A percentile compares a stretch with the other conserved stretches of the same genome.
Evolutionary conservation across 1,140 invertebrate species (phyloP).

Genomic region (Dolichoris vasculosae): DNA sequence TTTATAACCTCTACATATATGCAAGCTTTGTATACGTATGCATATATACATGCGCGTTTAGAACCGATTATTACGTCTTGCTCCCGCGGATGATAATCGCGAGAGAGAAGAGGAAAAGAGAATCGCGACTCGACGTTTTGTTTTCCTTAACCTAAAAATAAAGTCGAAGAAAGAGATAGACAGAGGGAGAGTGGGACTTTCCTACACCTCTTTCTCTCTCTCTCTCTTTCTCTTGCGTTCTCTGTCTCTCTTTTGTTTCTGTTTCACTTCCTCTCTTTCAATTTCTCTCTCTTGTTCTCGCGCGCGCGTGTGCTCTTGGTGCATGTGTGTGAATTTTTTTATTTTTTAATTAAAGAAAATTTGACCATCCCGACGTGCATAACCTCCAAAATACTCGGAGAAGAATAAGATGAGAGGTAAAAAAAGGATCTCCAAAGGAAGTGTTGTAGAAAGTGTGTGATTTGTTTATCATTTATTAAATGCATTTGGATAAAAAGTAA

Average conservation of each 20-base stretch:
- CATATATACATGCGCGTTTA: neutral
- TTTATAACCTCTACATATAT: slow-evolving; percentile 8
- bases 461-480: slow-evolving; percentile 23
- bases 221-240: neutral
- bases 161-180: slow-evolving; percentile 14
- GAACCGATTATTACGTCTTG: neutral
- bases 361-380: slow-evolving; percentile 33
- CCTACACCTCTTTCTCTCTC: slow-evolving; percentile 14
- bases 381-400: slow-evolving; percentile 40
- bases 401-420: slow-evolving; percentile 14
- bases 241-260: neutral
- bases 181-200: slow-evolving; percentile 42
- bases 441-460: slow-evolving; percentile 38
- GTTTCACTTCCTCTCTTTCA: neutral
- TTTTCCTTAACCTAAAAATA: slow-evolving; percentile 52
- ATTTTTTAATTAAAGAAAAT: slow-evolving; percentile 7
- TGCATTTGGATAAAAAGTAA: slow-evolving; percentile 23
- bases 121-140: neutral
- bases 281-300: neutral
- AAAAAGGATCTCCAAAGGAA: slow-evolving; percentile 36
- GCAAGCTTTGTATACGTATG: neutral
- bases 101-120: slow-evolving; percentile 16
- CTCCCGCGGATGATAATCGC: slow-evolving; percentile 22
- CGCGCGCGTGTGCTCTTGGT: slow-evolving; percentile 40
- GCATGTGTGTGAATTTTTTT: slow-evolving; percentile 23